A percentile compares a stretch with the other conserved stretches of the same genome.
Evolutionary conservation across 2,113 vertebrate genomes (phyloP).

Genomic region (Nothobranchius kuhntae): DNA sequence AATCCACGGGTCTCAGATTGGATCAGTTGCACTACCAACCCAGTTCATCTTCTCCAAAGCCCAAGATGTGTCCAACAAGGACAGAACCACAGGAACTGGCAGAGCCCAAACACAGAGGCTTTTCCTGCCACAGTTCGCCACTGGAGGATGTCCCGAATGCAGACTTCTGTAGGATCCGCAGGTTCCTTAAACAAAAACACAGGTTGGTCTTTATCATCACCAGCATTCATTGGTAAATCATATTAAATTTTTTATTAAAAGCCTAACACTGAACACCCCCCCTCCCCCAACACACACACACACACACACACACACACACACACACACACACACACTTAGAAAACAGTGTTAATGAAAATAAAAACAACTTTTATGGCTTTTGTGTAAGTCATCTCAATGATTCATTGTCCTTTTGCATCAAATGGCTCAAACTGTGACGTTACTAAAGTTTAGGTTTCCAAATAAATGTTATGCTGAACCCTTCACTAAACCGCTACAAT

Average conservation of each 20-base stretch:
- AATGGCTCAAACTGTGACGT: conserved; percentile 43
- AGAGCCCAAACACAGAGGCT: conserved; percentile 90
- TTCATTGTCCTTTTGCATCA: conserved; percentile 43
- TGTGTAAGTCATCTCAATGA: conserved; percentile 26
- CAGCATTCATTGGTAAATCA: background rate
- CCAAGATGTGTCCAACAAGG: conserved; percentile 90
- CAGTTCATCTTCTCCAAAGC: conserved; percentile 97
- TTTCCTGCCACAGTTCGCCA: conserved; percentile 93
- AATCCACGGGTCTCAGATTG: background rate
- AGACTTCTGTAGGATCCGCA: conserved; percentile 92
- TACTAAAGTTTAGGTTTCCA: conserved; percentile 54
- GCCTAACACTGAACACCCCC: background rate
- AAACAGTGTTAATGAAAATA: conserved; percentile 9
- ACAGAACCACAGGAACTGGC: conserved; percentile 86
- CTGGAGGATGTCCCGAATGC: conserved; percentile 73
- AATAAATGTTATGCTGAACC: conserved; percentile 58
- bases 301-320: too few relatives aligned
- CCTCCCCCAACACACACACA: too few relatives aligned
- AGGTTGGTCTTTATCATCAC: background rate
- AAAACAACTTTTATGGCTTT: conserved; percentile 6
- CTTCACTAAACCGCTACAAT: conserved; percentile 51
- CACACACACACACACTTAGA: background rate
- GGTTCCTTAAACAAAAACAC: conserved; percentile 81
- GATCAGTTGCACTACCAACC: conserved; percentile 78
- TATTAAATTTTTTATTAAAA: background rate